phyloP scores from a whole-genome alignment of 1,140 invertebrate genomes.

The Nephotettix cincticeps region DNA sequence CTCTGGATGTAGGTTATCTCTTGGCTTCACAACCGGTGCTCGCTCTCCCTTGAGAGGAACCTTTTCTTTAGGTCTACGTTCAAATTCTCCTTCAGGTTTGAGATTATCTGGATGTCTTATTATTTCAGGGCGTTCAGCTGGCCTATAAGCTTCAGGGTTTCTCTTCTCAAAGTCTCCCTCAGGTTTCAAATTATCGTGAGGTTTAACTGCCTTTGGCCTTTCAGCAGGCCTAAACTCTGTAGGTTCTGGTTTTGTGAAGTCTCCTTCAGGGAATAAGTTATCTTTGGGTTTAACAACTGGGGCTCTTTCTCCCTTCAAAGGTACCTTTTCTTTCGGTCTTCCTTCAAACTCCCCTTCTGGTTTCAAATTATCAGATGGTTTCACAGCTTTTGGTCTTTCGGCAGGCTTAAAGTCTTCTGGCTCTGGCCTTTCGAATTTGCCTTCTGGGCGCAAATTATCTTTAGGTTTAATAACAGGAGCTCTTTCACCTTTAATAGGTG shows the following conservation, averaged over 20 bases:
- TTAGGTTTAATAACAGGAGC: constrained; percentile 56
- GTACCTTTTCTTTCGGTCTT: constrained; percentile 43
- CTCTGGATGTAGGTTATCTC: constrained; percentile 56
- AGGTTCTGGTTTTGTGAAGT: constrained; percentile 51
- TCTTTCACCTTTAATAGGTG: constrained; percentile 49
- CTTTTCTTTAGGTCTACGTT: constrained; percentile 36
- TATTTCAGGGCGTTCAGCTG: constrained; percentile 42
- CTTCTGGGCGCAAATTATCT: constrained; percentile 63
- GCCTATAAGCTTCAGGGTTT: constrained; percentile 27
- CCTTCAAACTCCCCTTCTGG: constrained; percentile 51
- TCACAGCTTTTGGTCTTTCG: constrained; percentile 58
- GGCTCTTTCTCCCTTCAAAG: constrained; percentile 53
- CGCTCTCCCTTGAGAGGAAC: constrained; percentile 44
- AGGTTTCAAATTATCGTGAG: constrained; percentile 64
- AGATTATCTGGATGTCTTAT: constrained; percentile 57
- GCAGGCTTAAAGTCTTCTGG: constrained; percentile 46
- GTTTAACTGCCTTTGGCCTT: constrained; percentile 57
- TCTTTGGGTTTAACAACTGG: constrained; percentile 59
- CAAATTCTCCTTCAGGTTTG: constrained; percentile 53
- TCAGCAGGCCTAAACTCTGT: constrained; percentile 50
- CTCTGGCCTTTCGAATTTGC: constrained; percentile 54
- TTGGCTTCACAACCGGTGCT: constrained; percentile 35
- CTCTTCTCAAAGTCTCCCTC: constrained; percentile 62
- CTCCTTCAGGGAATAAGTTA: constrained; percentile 61
- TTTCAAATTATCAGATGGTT: constrained; percentile 50